phyloP scores from a whole-genome alignment of 2,888 invertebrate genomes.

The Thecophora atra region DNA sequence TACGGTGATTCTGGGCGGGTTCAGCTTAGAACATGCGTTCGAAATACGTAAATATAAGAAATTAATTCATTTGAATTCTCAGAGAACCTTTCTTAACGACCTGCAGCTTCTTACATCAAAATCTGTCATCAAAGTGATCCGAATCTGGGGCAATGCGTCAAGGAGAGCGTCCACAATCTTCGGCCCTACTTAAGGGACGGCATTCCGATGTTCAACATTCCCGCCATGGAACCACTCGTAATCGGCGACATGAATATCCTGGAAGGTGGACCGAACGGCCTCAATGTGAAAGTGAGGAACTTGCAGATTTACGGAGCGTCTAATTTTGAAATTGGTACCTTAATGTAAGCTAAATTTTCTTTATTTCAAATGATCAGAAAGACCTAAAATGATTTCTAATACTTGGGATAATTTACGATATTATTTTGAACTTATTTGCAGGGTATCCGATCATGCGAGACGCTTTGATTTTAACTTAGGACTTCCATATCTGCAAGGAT shows the following conservation, averaged over 20 bases:
- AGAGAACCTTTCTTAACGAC: not conserved
- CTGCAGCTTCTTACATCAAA: slow-evolving; percentile 73
- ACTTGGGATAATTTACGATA: not conserved
- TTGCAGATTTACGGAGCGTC: slow-evolving; percentile 74
- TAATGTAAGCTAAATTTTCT: slow-evolving; percentile 65
- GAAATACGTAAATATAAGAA: slow-evolving; percentile 54
- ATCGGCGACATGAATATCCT: slow-evolving; percentile 75
- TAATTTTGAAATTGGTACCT: slow-evolving; percentile 70
- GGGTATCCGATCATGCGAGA: slow-evolving; percentile 58
- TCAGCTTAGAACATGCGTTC: slow-evolving; percentile 41
- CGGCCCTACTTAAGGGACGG: slow-evolving; percentile 72
- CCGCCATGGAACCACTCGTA: slow-evolving; percentile 76
- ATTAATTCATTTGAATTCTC: not conserved
- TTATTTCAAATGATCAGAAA: not conserved
- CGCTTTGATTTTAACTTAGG: slow-evolving; percentile 70
- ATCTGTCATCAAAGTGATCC: slow-evolving; percentile 75
- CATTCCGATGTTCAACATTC: slow-evolving; percentile 75
- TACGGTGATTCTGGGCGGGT: slow-evolving; percentile 42
- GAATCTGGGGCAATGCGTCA: slow-evolving; percentile 71
- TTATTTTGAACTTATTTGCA: slow-evolving; percentile 21
- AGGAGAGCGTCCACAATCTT: slow-evolving; percentile 71
- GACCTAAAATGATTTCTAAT: not conserved
- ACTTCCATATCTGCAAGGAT: slow-evolving; percentile 71
- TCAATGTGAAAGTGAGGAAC: slow-evolving; percentile 67
- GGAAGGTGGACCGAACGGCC: slow-evolving; percentile 67